Base-by-base conservation (phyloP, 2,888 invertebrate genomes). In the Clostera curtula region DNA sequence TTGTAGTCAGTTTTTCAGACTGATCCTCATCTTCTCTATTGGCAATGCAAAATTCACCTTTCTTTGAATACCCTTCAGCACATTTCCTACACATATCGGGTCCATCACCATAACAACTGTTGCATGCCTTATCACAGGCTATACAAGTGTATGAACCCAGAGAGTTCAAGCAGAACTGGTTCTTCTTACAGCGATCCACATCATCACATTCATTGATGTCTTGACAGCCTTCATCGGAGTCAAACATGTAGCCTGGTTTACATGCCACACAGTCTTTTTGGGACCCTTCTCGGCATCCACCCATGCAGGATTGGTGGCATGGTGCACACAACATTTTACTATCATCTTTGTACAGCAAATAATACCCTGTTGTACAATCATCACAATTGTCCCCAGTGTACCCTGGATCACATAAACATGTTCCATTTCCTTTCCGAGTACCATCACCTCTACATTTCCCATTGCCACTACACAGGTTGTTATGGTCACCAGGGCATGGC, bases 341-440 rank as follows among this genome's bases (percentile, higher is more conserved):
- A 2, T 89, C 89, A 74, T 94, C 93, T 44, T 86, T 87, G 49
- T 91, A 93, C 0, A 93, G 86, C 49, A 89, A 84, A 62, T 91
- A 95, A 58, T 89, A 91, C 2, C 89, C 89, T n/a, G 74, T 61
- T 7, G 86, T 85, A 68, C 98, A 98, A n/a, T 86, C 73, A 27
- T 90, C 87, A 71, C 98, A 98, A 12, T 84, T 69, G 0, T 88
- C 86, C 1, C 96, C 96, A 0, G 66, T 56, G 62, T 98, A 98
- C 0, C 96, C 97, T 4, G 66, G 55, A 53, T 96, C 90, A 69
- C 98, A 98, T 7, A 87, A 75, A 61, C 98, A 98, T 36, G 91
- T 89, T 0, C 98, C 98, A 57, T 92, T 95, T 0, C 98, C 98
- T 68, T 94, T 94, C 20, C 97, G 86, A 0, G 96, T 97, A 0